These are phyloP conservation scores for Cephus rjabovi DNA, from an alignment of 2,888 invertebrate genomes.

Conservation along the genomic window DNA sequence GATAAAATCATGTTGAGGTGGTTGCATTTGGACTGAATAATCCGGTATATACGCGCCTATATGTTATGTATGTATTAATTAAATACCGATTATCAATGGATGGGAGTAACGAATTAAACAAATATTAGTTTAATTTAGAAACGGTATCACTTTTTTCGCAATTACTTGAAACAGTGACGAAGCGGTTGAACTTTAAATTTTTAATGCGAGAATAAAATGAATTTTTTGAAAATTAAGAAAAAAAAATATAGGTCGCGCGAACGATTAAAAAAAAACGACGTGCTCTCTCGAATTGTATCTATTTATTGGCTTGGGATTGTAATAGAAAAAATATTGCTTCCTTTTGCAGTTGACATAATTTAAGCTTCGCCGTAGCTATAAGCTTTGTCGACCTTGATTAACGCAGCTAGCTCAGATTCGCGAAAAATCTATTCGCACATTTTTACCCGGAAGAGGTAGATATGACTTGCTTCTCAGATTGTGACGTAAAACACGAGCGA, in stretches of 20 bases:
- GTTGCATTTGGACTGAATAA: too few relatives aligned
- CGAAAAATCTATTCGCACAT: slow-evolving; percentile 27
- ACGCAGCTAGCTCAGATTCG: slow-evolving; percentile 1
- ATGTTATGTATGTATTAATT: not conserved
- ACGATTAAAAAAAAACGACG: not conserved
- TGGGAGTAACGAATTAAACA: not conserved
- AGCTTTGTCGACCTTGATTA: slow-evolving; percentile 37
- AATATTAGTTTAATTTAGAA: not conserved
- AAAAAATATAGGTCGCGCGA: not conserved
- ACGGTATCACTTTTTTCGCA: not conserved
- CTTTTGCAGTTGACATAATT: slow-evolving; percentile 21
- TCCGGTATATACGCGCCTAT: not conserved
- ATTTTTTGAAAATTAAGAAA: not conserved
- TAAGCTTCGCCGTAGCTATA: slow-evolving; percentile 51
- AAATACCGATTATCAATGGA: not conserved
- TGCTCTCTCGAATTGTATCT: not conserved
- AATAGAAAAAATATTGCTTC: not conserved
- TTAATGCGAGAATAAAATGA: not conserved
- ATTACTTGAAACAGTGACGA: not conserved
- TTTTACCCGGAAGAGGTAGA: slow-evolving; percentile 14
- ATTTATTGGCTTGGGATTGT: not conserved
- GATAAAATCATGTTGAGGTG: too few relatives aligned
- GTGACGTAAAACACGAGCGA: slow-evolving; percentile 8
- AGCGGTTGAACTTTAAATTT: not conserved
- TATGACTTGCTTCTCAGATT: slow-evolving; percentile 10